These are phyloP conservation scores for Scolopax rusticola DNA, from an alignment of 2,797 vertebrate species.

Conservation along the genomic window DNA sequence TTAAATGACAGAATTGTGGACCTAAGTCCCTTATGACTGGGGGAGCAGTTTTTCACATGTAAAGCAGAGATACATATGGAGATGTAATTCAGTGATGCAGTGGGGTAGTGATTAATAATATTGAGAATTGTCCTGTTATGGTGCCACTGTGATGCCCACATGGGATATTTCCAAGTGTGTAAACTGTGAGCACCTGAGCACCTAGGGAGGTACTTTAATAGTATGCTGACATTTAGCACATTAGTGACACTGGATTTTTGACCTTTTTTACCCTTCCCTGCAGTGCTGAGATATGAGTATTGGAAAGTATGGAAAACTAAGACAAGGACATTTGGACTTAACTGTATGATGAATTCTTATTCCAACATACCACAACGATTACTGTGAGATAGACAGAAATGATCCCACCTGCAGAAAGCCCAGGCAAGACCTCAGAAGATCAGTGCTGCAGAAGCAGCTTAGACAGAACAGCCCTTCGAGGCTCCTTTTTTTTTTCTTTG, in stretches of 20 bases:
- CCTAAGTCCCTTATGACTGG: background rate
- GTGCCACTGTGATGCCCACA: background rate
- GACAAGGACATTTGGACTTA: background rate
- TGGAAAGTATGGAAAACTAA: background rate
- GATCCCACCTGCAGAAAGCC: background rate
- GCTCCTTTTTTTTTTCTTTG: background rate
- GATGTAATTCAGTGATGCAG: background rate
- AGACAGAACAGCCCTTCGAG: background rate
- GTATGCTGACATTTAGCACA: background rate
- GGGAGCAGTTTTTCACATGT: background rate
- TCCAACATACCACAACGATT: background rate
- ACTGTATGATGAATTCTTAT: background rate
- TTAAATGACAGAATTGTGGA: background rate
- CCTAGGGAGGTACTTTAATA: background rate
- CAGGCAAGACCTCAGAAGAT: background rate
- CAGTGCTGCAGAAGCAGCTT: background rate
- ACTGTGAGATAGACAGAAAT: background rate
- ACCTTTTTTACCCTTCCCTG: background rate
- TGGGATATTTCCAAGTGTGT: background rate
- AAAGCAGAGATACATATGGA: background rate
- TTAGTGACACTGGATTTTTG: background rate
- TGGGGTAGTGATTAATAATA: background rate
- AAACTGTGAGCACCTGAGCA: background rate
- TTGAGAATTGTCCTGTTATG: background rate
- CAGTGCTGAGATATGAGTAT: background rate